phyloP scores from a whole-genome alignment of 2,888 invertebrate species.

The Athalia cordata region DNA sequence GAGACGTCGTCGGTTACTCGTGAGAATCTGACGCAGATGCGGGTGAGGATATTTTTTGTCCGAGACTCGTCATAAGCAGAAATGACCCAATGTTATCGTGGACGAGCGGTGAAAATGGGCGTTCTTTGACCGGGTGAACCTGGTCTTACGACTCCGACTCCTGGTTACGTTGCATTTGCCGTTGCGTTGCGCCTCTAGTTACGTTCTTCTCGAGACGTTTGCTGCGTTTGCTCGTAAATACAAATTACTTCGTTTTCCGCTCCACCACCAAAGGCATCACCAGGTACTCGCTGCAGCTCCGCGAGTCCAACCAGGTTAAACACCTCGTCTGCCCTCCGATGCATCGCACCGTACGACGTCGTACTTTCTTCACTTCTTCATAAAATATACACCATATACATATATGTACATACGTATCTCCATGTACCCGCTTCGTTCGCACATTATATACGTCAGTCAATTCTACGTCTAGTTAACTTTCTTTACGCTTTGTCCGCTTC shows the following conservation, averaged over 20 bases:
- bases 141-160: not conserved
- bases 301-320: constrained; percentile 22
- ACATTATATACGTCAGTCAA: not conserved
- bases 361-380: constrained; percentile 2
- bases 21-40: not conserved
- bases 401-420: not conserved
- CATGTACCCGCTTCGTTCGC: not conserved
- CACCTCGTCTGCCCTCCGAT: constrained; percentile 38
- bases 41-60: too few relatives aligned
- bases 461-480: too few relatives aligned
- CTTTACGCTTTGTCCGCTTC: too few relatives aligned
- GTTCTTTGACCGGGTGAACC: not conserved
- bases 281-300: too few relatives aligned
- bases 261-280: not conserved
- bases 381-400: not conserved
- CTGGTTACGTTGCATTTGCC: constrained; percentile 8
- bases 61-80: too few relatives aligned
- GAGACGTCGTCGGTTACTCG: too few relatives aligned
- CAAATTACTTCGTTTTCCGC: constrained; percentile 42
- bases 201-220: constrained; percentile 11
- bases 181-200: constrained; percentile 22
- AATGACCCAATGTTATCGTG: constrained; percentile 28
- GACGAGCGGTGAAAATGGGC: constrained; percentile 10
- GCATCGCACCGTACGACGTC: not conserved
- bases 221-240: constrained; percentile 37